These are phyloP conservation scores for Eupeodes corollae DNA, from an alignment of 1,140 invertebrate genomes.

Conservation along the genomic window DNA sequence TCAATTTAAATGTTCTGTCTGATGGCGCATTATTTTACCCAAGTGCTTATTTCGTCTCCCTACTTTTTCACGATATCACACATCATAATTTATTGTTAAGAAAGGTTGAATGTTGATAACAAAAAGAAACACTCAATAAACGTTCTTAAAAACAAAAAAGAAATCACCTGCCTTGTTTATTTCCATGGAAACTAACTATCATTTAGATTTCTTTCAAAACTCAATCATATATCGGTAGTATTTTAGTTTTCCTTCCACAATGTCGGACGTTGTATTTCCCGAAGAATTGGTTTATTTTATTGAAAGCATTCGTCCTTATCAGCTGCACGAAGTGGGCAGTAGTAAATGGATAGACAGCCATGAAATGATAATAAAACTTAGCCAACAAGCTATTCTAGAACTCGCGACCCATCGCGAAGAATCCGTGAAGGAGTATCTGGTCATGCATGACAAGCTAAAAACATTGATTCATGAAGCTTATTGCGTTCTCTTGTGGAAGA, in stretches of 20 bases:
- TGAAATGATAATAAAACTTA: constrained; percentile 61
- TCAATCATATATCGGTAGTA: too few species aligned
- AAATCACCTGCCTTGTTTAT: too few species aligned
- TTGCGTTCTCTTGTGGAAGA: constrained; percentile 63
- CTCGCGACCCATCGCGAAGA: constrained; percentile 55
- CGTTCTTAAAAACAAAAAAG: too few species aligned
- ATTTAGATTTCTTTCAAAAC: too few species aligned
- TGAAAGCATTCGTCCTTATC: constrained; percentile 27
- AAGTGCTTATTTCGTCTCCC: too few species aligned
- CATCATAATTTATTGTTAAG: too few species aligned
- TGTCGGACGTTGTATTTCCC: constrained; percentile 30
- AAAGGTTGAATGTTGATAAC: too few species aligned
- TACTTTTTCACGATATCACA: too few species aligned
- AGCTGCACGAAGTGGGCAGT: constrained; percentile 26
- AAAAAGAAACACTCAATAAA: too few species aligned
- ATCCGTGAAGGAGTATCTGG: constrained; percentile 51
- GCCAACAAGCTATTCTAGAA: constrained; percentile 66
- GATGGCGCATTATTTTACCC: too few species aligned
- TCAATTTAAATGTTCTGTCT: too few species aligned
- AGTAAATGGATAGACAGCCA: constrained; percentile 63
- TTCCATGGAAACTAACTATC: too few species aligned
- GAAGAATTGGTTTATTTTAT: constrained; percentile 32
- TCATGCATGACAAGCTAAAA: constrained; percentile 43
- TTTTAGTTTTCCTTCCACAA: constrained; percentile 1
- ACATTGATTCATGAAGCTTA: constrained; percentile 64